A percentile compares a stretch with the other conserved stretches of the same genome.
These are phyloP conservation scores for Poecilia picta DNA, from an alignment of 2,797 vertebrate species.

Conservation along the genomic window DNA sequence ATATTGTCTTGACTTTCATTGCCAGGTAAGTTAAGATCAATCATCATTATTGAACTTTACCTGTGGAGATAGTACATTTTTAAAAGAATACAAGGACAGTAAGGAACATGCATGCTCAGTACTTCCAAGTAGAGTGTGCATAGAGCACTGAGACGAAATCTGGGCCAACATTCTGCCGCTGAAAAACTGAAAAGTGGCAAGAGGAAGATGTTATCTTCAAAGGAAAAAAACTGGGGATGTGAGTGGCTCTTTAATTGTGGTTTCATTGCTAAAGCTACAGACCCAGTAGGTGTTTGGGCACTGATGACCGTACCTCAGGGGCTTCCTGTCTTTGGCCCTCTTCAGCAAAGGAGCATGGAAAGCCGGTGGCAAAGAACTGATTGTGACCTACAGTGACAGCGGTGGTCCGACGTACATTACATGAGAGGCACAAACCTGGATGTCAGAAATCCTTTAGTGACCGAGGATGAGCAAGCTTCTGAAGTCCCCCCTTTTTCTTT, in stretches of 20 bases:
- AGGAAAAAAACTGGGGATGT: constrained; percentile 28
- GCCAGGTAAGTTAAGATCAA: background rate
- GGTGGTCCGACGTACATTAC: constrained; percentile 19
- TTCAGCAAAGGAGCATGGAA: constrained; percentile 10
- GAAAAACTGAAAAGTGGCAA: constrained; percentile 14
- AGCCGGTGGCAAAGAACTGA: constrained; percentile 37
- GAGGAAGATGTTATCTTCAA: constrained; percentile 16
- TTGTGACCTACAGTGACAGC: constrained; percentile 48
- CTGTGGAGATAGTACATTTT: background rate
- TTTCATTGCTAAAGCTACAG: constrained; percentile 48
- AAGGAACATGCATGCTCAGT: constrained; percentile 13
- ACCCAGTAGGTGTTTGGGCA: constrained; percentile 34
- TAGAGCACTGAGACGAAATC: constrained; percentile 9
- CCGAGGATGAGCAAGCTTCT: constrained; percentile 11
- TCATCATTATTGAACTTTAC: constrained; percentile 1
- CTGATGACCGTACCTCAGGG: constrained; percentile 42
- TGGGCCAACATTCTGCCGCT: background rate
- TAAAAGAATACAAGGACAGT: constrained; percentile 12
- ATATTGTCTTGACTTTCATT: background rate
- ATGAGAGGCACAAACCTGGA: constrained; percentile 27
- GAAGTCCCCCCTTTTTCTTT: constrained; percentile 12
- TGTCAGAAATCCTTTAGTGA: constrained; percentile 28
- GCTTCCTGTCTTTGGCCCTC: constrained; percentile 27
- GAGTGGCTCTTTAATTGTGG: constrained; percentile 51
- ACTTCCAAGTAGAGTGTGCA: constrained; percentile 16